These are phyloP conservation scores for Bombus superbus DNA, from an alignment of 1,140 invertebrate genomes.

Conservation along the genomic window DNA sequence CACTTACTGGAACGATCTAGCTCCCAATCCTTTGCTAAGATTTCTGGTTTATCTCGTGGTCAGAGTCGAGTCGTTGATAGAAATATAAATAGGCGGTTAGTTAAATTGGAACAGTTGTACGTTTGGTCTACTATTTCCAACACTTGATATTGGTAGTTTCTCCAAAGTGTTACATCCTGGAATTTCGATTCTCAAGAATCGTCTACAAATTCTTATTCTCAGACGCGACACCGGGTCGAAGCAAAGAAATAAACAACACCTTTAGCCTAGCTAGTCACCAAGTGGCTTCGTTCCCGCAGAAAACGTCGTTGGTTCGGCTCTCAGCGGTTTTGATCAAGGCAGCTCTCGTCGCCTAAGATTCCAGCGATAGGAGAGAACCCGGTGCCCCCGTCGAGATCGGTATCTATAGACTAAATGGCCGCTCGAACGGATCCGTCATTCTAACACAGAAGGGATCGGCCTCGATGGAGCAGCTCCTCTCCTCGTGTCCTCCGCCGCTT, in stretches of 20 bases:
- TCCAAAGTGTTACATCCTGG: too few relatives aligned
- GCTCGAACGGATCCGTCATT: constrained; percentile 78
- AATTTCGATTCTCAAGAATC: not conserved
- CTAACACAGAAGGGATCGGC: constrained; percentile 74
- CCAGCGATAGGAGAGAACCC: constrained; percentile 67
- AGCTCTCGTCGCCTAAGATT: constrained; percentile 59
- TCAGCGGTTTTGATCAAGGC: constrained; percentile 42
- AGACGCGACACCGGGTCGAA: not conserved
- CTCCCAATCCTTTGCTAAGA: not conserved
- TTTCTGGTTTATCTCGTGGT: not conserved
- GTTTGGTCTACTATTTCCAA: too few relatives aligned
- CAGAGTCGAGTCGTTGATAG: not conserved
- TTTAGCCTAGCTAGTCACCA: not conserved
- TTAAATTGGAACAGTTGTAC: too few relatives aligned
- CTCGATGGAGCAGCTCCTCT: constrained; percentile 30
- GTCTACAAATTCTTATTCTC: not conserved
- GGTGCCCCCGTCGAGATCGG: constrained; percentile 75
- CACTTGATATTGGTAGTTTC: too few relatives aligned
- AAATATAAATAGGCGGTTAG: too few relatives aligned
- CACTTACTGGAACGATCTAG: constrained; percentile 69
- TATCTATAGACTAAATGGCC: constrained; percentile 79
- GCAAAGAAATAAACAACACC: constrained; percentile 3
- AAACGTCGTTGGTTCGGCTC: not conserved
- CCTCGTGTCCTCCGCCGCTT: constrained; percentile 68
- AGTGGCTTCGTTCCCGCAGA: not conserved